Percentiles rank a stretch among this genome's conserved stretches.
These are phyloP conservation scores for Acanthochromis polyacanthus DNA, from an alignment of 2,113 vertebrate species.

Conservation along the genomic window DNA sequence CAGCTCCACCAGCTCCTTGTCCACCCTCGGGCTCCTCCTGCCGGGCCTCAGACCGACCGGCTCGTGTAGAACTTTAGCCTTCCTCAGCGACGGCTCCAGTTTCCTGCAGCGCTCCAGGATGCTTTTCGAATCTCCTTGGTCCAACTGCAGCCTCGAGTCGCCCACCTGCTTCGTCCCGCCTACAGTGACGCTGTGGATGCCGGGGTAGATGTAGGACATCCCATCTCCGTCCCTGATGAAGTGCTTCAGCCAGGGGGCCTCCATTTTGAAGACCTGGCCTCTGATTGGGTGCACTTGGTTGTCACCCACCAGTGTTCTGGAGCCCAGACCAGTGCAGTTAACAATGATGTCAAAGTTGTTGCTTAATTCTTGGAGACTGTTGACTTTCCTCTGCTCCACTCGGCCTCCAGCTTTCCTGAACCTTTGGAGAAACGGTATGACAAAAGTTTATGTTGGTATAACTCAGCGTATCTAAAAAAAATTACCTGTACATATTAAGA, in stretches of 20 bases:
- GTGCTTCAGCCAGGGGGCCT: slow-evolving; percentile 93
- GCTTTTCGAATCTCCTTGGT: slow-evolving; percentile 74
- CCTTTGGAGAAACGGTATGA: slow-evolving; percentile 69
- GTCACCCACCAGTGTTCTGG: slow-evolving; percentile 85
- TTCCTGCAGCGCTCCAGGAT: slow-evolving; percentile 88
- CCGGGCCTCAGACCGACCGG: slow-evolving; percentile 91
- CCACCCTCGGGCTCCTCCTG: slow-evolving; percentile 84
- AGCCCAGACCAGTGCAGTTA: slow-evolving; percentile 92
- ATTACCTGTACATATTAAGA: too few species aligned
- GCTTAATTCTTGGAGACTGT: slow-evolving; percentile 87
- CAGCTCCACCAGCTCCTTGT: slow-evolving; percentile 83
- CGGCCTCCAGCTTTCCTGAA: slow-evolving; percentile 84
- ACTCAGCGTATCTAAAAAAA: background rate
- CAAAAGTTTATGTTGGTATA: background rate
- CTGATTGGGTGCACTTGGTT: slow-evolving; percentile 82
- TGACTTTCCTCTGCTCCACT: slow-evolving; percentile 81
- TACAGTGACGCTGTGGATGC: slow-evolving; percentile 82
- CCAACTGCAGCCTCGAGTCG: slow-evolving; percentile 85
- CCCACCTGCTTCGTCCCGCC: slow-evolving; percentile 90
- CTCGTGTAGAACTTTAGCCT: slow-evolving; percentile 74
- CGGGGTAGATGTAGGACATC: slow-evolving; percentile 91
- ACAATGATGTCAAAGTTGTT: slow-evolving; percentile 86
- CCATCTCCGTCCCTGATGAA: slow-evolving; percentile 90
- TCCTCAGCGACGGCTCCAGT: slow-evolving; percentile 89
- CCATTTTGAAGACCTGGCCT: slow-evolving; percentile 91